Evolutionary conservation across 2,113 vertebrate species (phyloP).

Genomic region (Pteropus alecto): DNA sequence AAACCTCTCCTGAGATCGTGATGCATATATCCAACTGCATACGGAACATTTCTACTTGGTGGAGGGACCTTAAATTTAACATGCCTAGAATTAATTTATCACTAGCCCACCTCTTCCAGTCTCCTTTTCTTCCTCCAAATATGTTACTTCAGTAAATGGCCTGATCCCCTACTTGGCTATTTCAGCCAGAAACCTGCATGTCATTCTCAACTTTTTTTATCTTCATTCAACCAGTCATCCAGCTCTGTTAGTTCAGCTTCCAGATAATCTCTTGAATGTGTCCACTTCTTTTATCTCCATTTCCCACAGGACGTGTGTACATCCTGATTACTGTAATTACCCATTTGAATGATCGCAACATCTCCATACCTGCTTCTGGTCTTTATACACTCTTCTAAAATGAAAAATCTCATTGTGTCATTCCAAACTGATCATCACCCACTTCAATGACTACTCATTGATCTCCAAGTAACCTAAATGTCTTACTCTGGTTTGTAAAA

Average conservation of each 20-base stretch:
- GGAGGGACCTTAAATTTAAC: background rate
- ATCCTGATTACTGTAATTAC: background rate
- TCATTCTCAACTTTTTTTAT: background rate
- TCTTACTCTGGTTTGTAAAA: background rate
- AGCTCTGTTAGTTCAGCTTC: background rate
- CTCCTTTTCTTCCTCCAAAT: background rate
- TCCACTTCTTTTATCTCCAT: background rate
- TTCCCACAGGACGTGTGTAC: background rate
- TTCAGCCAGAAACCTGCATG: background rate
- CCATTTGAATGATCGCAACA: background rate
- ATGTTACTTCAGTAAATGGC: background rate
- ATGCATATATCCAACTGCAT: background rate
- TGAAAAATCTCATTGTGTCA: background rate
- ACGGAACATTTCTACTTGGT: background rate
- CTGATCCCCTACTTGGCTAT: background rate
- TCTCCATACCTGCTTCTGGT: background rate
- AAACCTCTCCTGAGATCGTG: background rate
- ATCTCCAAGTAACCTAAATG: background rate
- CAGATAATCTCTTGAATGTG: background rate
- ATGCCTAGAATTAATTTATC: background rate
- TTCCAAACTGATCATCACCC: background rate
- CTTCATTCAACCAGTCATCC: background rate
- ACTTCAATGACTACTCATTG: background rate
- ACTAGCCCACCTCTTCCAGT: background rate
- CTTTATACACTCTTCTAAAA: background rate